Evolutionary conservation across 1,140 invertebrate genomes (phyloP).

Genomic region (Lethrus apterus): DNA sequence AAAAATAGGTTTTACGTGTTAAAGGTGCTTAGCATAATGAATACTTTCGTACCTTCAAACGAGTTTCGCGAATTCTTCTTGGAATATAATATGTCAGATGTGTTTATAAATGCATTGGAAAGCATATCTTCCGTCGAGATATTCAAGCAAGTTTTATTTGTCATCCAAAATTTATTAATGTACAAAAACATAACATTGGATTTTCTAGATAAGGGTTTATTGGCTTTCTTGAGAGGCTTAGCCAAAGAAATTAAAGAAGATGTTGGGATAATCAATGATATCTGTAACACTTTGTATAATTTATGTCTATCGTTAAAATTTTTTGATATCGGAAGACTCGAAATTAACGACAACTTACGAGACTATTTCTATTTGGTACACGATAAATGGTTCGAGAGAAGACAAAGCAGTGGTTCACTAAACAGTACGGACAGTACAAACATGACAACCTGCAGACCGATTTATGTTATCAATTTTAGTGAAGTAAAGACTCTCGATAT

Average conservation of each 20-base stretch:
- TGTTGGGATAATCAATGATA: neutral
- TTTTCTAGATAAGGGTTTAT: neutral
- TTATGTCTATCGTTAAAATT: conserved; percentile 6
- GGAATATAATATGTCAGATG: neutral
- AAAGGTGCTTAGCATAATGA: neutral
- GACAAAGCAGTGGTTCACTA: too few species aligned
- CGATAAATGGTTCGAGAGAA: neutral
- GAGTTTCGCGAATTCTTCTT: conserved; percentile 2
- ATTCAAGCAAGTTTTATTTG: neutral
- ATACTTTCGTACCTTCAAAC: neutral
- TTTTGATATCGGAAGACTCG: conserved; percentile 1
- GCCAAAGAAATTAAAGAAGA: too few species aligned
- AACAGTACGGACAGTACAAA: too few species aligned
- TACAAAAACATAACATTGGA: neutral
- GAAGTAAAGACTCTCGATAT: neutral
- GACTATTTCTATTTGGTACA: conserved; percentile 5
- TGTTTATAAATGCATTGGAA: neutral
- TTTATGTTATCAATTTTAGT: conserved; percentile 4
- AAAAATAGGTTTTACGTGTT: neutral
- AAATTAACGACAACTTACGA: neutral
- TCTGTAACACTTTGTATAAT: neutral
- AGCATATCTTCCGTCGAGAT: neutral
- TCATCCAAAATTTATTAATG: neutral
- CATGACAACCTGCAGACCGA: neutral
- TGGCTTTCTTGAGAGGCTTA: neutral